These are phyloP conservation scores for Vanessa tameamea DNA, from an alignment of 1,140 invertebrate species.

Conservation along the genomic window DNA sequence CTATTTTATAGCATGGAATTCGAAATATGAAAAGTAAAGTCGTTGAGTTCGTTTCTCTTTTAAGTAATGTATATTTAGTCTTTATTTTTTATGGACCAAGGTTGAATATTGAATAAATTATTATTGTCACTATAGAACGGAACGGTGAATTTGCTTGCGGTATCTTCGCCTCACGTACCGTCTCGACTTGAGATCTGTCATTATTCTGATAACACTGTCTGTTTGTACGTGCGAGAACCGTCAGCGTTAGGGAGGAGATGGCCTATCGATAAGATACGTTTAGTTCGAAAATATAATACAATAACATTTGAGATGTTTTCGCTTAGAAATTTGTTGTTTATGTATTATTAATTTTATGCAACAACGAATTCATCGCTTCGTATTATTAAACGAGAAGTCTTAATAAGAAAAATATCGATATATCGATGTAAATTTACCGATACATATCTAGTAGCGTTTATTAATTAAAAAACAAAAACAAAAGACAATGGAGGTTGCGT, in stretches of 20 bases:
- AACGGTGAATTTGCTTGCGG: conserved; percentile 54
- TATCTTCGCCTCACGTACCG: conserved; percentile 63
- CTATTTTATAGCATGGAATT: not conserved
- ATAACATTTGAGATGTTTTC: too few relatives aligned
- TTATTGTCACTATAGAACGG: conserved; percentile 44
- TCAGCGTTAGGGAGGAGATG: conserved; percentile 49
- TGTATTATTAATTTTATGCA: too few relatives aligned
- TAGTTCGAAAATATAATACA: too few relatives aligned
- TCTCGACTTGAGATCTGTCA: conserved; percentile 69
- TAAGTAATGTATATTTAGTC: conserved; percentile 1
- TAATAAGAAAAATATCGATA: too few relatives aligned
- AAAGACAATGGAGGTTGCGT: not conserved
- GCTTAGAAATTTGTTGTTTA: too few relatives aligned
- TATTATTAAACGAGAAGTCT: too few relatives aligned
- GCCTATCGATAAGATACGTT: conserved; percentile 38
- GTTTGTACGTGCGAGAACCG: conserved; percentile 62
- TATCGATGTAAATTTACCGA: too few relatives aligned
- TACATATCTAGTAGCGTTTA: too few relatives aligned
- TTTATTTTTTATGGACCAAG: conserved; percentile 24
- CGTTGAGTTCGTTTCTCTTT: conserved; percentile 12
- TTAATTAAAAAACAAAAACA: too few relatives aligned
- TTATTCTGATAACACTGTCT: conserved; percentile 73
- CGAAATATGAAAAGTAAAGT: conserved; percentile 5
- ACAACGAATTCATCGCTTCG: too few relatives aligned
- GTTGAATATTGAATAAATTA: conserved; percentile 35